Percentiles rank a stretch among this genome's conserved stretches.
These are phyloP conservation scores for Plagodis pulveraria DNA, from an alignment of 2,888 invertebrate species.

Conservation along the genomic window DNA sequence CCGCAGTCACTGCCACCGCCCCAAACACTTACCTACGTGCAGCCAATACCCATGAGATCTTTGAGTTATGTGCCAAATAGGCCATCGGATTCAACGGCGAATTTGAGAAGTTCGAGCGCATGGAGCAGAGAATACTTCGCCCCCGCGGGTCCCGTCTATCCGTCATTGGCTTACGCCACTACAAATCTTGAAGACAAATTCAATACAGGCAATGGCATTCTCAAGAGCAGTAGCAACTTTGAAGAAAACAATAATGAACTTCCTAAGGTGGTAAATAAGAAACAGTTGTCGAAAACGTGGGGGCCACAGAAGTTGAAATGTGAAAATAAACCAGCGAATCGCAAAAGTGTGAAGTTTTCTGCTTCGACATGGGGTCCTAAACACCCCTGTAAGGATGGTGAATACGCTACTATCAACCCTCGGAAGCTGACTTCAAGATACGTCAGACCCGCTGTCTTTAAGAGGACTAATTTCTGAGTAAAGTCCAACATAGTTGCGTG, in stretches of 20 bases:
- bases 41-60: conserved; percentile 9
- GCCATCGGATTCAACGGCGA: not conserved
- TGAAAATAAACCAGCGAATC: conserved; percentile 20
- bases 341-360: conserved; percentile 32
- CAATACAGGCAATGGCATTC: conserved; percentile 11
- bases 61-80: not conserved
- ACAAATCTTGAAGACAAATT: not conserved
- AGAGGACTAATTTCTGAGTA: conserved; percentile 14
- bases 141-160: not conserved
- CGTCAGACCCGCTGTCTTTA: conserved; percentile 46
- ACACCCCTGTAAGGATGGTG: conserved; percentile 26
- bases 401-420: not conserved
- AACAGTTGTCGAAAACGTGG: conserved; percentile 28
- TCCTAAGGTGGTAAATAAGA: conserved; percentile 12
- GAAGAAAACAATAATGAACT: conserved; percentile 16
- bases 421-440: not conserved
- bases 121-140: conserved; percentile 14
- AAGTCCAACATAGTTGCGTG: too few relatives aligned
- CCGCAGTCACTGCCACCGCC: conserved; percentile 4
- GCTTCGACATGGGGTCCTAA: conserved; percentile 35
- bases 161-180: conserved; percentile 5
- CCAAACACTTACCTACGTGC: not conserved
- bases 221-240: conserved; percentile 3
- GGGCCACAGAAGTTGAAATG: conserved; percentile 34
- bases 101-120: not conserved